These are phyloP conservation scores for Holacanthus passer DNA, from an alignment of 2,113 vertebrate genomes.

Conservation along the genomic window DNA sequence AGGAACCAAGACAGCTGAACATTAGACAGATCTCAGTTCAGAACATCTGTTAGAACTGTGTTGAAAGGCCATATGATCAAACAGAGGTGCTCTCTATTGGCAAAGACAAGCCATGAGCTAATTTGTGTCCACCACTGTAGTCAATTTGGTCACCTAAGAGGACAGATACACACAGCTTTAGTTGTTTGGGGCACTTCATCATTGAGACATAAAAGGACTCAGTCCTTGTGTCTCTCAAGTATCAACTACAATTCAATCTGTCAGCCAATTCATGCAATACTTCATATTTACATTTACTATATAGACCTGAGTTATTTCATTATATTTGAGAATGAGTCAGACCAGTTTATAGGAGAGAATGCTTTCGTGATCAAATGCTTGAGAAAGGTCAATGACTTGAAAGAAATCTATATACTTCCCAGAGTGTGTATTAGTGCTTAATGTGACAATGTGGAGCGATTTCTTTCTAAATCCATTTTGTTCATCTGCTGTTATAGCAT, in stretches of 20 bases:
- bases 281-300: neutral
- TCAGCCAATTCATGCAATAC: neutral
- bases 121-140: too few relatives aligned
- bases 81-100: too few relatives aligned
- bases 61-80: too few relatives aligned
- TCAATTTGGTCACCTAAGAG: too few relatives aligned
- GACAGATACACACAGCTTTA: too few relatives aligned
- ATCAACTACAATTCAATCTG: neutral
- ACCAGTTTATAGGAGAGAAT: neutral
- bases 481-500: slow-evolving; percentile 34
- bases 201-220: too few relatives aligned
- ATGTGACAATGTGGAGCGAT: slow-evolving; percentile 1
- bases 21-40: too few relatives aligned
- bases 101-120: too few relatives aligned
- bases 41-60: too few relatives aligned
- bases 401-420: neutral
- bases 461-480: slow-evolving; percentile 28
- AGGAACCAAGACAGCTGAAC: too few relatives aligned
- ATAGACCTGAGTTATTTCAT: neutral
- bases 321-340: neutral
- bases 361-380: neutral
- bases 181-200: too few relatives aligned
- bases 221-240: neutral
- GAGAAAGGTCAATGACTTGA: neutral
- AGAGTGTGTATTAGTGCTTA: slow-evolving; percentile 1